A percentile compares a stretch with the other conserved stretches of the same genome.
Evolutionary conservation across 2,888 invertebrate species (phyloP).

Genomic region (Dendrolimus pini): DNA sequence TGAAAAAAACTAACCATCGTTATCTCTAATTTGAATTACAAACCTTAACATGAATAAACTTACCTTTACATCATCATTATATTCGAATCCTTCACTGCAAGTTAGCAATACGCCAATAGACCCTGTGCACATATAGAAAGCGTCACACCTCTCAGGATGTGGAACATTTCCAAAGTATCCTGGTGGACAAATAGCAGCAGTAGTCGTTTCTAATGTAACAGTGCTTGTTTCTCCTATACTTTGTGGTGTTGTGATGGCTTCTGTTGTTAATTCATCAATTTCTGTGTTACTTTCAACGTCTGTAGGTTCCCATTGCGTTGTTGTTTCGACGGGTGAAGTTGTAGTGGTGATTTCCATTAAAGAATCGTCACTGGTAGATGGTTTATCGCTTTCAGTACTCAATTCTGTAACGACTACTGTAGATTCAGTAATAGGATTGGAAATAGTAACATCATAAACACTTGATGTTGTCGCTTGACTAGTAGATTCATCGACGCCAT

Average conservation of each 20-base stretch:
- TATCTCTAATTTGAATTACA: too few relatives aligned
- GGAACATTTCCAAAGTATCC: slow-evolving; percentile 12
- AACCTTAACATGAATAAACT: too few relatives aligned
- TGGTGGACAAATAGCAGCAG: slow-evolving; percentile 4
- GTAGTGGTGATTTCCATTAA: neutral
- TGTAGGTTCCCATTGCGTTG: too few relatives aligned
- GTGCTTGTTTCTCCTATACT: neutral
- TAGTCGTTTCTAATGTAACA: slow-evolving; percentile 6
- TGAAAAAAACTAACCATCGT: too few relatives aligned
- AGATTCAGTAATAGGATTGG: neutral
- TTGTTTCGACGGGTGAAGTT: too few relatives aligned
- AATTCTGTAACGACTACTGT: neutral
- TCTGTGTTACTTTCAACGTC: too few relatives aligned
- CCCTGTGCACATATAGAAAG: slow-evolving; percentile 13
- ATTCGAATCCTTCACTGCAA: slow-evolving; percentile 25
- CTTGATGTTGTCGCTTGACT: too few relatives aligned
- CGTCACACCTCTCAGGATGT: slow-evolving; percentile 10
- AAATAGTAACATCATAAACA: too few relatives aligned
- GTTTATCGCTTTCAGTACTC: neutral
- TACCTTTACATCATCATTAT: slow-evolving; percentile 13
- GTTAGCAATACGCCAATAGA: slow-evolving; percentile 9
- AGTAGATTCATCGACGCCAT: neutral
- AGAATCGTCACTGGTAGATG: neutral
- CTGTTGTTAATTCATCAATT: neutral
- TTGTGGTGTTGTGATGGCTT: slow-evolving; percentile 1